Percentiles rank a stretch among this genome's conserved stretches.
phyloP scores from a whole-genome alignment of 92 coral and sea anemone species.

The Pocillopora grandis region DNA sequence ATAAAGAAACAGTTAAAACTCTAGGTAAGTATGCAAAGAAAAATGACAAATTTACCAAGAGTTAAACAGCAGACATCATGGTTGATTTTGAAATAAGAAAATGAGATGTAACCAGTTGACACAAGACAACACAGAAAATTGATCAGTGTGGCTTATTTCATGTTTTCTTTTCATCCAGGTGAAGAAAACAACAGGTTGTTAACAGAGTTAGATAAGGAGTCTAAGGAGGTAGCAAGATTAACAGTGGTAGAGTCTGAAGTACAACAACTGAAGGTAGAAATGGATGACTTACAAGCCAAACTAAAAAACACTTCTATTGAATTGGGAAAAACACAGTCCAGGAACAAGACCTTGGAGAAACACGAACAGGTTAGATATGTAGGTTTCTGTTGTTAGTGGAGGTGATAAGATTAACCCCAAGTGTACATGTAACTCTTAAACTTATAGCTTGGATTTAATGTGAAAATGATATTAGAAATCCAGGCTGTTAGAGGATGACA shows the following conservation, averaged over 20 bases:
- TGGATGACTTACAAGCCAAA: conserved; percentile 71
- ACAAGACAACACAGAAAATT: not conserved
- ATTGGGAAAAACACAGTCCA: conserved; percentile 90
- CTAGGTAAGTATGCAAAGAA: conserved; percentile 66
- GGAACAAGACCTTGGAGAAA: conserved; percentile 82
- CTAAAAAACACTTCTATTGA: conserved; percentile 75
- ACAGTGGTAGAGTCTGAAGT: conserved; percentile 75
- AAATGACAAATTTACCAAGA: not conserved
- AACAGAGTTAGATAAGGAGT: conserved; percentile 76
- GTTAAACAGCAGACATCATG: not conserved
- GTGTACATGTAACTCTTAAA: no score
- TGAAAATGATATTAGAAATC: no score
- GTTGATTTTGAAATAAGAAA: no score
- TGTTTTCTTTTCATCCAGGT: conserved; percentile 44
- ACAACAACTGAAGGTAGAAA: conserved; percentile 55
- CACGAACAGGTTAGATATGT: conserved; percentile 75
- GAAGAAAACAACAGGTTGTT: conserved; percentile 58
- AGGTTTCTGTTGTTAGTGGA: not conserved
- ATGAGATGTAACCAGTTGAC: no score
- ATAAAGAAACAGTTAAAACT: conserved; percentile 60
- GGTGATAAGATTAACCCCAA: not conserved
- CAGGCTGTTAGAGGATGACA: no score
- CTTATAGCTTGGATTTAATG: no score
- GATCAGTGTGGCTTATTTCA: not conserved
- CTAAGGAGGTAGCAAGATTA: conserved; percentile 63